phyloP scores from a whole-genome alignment of 2,888 invertebrate genomes.

The Ennomos erosarius region DNA sequence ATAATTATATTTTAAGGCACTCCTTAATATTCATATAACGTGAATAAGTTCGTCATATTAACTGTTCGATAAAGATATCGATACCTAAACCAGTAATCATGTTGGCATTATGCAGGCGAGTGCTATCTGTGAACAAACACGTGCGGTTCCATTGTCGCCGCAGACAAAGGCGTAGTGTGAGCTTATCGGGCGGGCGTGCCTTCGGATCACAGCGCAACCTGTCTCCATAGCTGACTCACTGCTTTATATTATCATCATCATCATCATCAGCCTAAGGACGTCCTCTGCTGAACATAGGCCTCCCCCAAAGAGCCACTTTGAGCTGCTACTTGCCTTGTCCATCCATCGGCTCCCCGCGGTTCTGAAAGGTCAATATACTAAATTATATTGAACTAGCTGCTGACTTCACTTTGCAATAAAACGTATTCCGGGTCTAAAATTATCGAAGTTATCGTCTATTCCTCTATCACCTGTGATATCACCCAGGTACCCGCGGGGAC shows the following conservation, averaged over 20 bases:
- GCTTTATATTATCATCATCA: too few species aligned
- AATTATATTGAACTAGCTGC: too few species aligned
- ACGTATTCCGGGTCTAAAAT: too few species aligned
- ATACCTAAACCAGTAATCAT: neutral
- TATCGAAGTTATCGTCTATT: too few species aligned
- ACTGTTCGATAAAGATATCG: slow-evolving; percentile 7
- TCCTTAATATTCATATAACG: slow-evolving; percentile 16
- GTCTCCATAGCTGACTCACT: slow-evolving; percentile 11
- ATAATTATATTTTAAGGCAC: slow-evolving; percentile 2
- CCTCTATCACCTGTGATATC: too few species aligned
- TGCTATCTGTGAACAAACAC: slow-evolving; percentile 5
- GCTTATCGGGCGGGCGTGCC: slow-evolving; percentile 22
- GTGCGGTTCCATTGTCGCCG: neutral
- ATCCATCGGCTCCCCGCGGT: too few species aligned
- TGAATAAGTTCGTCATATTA: slow-evolving; percentile 4
- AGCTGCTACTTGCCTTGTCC: too few species aligned
- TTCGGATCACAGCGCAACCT: slow-evolving; percentile 5
- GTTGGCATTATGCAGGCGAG: neutral
- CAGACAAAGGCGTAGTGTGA: slow-evolving; percentile 18
- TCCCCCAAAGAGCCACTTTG: too few species aligned
- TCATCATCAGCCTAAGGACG: too few species aligned
- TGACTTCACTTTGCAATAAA: too few species aligned
- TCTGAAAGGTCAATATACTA: neutral
- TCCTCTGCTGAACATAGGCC: too few species aligned
- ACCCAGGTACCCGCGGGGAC: too few species aligned